Percentiles rank a stretch among this genome's conserved stretches.
phyloP scores from a whole-genome alignment of 2,888 invertebrate genomes.

The Thyatira batis region DNA sequence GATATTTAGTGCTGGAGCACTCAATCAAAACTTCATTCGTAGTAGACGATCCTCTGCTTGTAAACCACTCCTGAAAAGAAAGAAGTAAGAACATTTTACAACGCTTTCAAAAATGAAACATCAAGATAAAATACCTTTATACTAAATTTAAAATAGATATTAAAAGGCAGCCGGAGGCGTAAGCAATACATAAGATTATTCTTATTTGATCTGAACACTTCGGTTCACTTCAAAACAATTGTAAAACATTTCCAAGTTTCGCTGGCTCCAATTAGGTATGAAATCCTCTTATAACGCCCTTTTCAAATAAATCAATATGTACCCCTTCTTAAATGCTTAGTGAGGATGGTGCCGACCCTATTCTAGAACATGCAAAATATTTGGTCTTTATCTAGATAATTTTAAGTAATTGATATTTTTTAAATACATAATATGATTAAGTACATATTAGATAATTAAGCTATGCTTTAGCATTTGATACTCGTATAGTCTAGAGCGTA shows the following conservation, averaged over 20 bases:
- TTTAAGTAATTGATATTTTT: too few relatives aligned
- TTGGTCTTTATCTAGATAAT: background rate
- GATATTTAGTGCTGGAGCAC: conserved; percentile 60
- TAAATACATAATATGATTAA: too few relatives aligned
- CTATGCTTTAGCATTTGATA: too few relatives aligned
- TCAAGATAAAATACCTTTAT: conserved; percentile 3
- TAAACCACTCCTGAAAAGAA: conserved; percentile 72
- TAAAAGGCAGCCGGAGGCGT: conserved; percentile 46
- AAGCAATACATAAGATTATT: conserved; percentile 10
- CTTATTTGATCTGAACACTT: conserved; percentile 17
- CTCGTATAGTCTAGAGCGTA: too few relatives aligned
- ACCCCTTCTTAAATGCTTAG: conserved; percentile 33
- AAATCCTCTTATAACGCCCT: conserved; percentile 48
- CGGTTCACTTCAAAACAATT: conserved; percentile 24
- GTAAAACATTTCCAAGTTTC: conserved; percentile 42
- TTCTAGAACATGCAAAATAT: conserved; percentile 6
- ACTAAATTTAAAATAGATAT: conserved; percentile 9
- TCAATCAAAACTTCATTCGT: conserved; percentile 61
- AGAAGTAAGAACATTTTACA: conserved; percentile 34
- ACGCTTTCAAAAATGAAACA: conserved; percentile 4
- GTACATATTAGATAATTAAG: too few relatives aligned
- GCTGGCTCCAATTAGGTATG: conserved; percentile 47
- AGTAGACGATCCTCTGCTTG: conserved; percentile 62
- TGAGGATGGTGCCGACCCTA: conserved; percentile 32
- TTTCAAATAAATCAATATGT: conserved; percentile 44